phyloP scores from a whole-genome alignment of 2,113 vertebrate species.

The Gallinago media region DNA sequence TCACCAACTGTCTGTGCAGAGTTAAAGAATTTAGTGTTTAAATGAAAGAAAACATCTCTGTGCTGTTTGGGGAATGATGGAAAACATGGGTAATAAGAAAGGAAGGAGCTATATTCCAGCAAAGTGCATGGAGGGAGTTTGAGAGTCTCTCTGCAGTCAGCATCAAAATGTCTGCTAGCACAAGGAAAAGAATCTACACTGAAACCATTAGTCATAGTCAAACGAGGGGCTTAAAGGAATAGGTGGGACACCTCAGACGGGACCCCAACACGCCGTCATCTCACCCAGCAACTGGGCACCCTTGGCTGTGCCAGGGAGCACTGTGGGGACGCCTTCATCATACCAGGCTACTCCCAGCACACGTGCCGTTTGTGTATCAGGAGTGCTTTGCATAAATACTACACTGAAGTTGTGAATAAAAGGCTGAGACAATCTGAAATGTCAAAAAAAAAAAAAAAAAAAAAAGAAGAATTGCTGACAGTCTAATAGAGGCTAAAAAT shows the following conservation, averaged over 20 bases:
- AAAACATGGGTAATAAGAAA: conserved; percentile 5
- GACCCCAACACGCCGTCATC: not conserved
- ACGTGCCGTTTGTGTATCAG: fast-evolving
- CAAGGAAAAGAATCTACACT: not conserved
- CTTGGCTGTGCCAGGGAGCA: not conserved
- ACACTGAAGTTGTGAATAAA: not conserved
- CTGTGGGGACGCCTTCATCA: too few species aligned
- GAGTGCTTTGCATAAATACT: not conserved
- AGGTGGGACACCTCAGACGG: not conserved
- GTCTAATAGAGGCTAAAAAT: not conserved
- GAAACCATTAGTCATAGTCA: not conserved
- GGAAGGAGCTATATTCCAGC: conserved; percentile 9
- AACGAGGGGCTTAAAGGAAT: not conserved
- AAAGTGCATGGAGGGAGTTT: not conserved
- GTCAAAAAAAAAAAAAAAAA: not conserved
- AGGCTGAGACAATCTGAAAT: not conserved
- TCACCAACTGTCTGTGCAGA: not conserved
- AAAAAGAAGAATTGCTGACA: not conserved
- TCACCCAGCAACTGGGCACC: not conserved
- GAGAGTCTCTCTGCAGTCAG: conserved; percentile 10
- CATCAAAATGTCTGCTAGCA: conserved; percentile 5
- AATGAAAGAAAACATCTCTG: conserved; percentile 1
- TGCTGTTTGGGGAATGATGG: conserved; percentile 47
- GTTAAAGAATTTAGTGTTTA: conserved; percentile 28
- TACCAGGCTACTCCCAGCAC: not conserved